These are phyloP conservation scores for Pinna nobilis DNA, from an alignment of 1,140 invertebrate species.

Conservation along the genomic window DNA sequence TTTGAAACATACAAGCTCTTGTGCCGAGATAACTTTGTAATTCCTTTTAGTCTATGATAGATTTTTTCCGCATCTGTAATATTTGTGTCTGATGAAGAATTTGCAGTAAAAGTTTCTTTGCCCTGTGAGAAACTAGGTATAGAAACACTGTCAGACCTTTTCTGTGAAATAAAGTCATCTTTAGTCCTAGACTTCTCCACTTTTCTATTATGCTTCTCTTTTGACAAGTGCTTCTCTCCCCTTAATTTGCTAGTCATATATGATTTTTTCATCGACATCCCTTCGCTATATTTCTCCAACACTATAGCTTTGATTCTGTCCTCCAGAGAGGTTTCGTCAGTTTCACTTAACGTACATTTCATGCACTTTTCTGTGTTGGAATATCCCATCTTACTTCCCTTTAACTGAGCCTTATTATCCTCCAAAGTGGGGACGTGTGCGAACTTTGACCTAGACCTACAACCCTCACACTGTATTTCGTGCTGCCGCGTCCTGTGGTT, in stretches of 20 bases:
- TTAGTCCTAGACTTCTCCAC: too few species aligned
- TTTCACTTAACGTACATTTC: not conserved
- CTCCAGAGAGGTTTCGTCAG: not conserved
- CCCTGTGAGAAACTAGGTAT: too few species aligned
- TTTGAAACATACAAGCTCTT: conserved; percentile 1
- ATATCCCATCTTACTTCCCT: too few species aligned
- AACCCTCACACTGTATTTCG: too few species aligned
- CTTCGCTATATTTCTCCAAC: not conserved
- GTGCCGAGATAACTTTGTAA: conserved; percentile 16
- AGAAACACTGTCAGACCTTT: too few species aligned
- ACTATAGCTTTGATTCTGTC: conserved; percentile 39
- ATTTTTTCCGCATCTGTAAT: conserved; percentile 43
- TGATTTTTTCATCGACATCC: not conserved
- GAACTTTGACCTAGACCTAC: too few species aligned
- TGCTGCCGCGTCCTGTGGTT: not conserved
- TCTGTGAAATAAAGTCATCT: too few species aligned
- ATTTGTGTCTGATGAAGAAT: conserved; percentile 7
- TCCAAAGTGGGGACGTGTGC: too few species aligned
- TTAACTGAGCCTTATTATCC: too few species aligned
- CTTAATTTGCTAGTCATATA: too few species aligned
- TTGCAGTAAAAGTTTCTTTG: not conserved
- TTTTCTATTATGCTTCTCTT: too few species aligned
- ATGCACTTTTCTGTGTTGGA: conserved; percentile 12
- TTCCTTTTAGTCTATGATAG: conserved; percentile 29
- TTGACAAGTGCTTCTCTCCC: too few species aligned